phyloP scores from a whole-genome alignment of 2,797 vertebrate species.

The Hipposideros larvatus region DNA sequence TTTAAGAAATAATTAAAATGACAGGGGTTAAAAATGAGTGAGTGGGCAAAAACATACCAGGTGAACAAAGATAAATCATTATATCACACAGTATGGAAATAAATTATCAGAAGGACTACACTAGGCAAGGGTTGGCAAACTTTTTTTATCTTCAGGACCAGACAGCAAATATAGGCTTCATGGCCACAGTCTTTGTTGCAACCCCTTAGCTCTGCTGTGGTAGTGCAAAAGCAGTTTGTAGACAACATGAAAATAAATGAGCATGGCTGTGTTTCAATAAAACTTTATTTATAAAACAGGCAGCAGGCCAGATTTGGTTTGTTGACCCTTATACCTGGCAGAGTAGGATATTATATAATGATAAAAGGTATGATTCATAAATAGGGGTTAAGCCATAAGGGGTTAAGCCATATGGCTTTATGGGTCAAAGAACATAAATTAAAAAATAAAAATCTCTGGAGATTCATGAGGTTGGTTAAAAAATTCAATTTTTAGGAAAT shows the following conservation, averaged over 20 bases:
- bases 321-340: background rate
- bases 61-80: background rate
- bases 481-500: conserved; percentile 4
- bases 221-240: background rate
- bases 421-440: conserved; percentile 24
- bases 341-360: background rate
- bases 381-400: background rate
- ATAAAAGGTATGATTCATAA: background rate
- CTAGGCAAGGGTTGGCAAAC: background rate
- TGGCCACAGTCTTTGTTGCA: background rate
- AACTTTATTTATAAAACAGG: background rate
- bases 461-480: background rate
- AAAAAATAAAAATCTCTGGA: background rate
- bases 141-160: background rate
- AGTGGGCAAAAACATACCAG: background rate
- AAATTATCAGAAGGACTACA: background rate
- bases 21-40: background rate
- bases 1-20: background rate
- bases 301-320: background rate
- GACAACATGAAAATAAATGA: background rate
- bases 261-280: background rate
- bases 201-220: background rate
- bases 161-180: background rate
- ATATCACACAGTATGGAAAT: background rate
- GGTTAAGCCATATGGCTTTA: background rate